Conservation (phyloP, 1,140 invertebrate genomes). For the Lamellibrachia luymesi region DNA sequence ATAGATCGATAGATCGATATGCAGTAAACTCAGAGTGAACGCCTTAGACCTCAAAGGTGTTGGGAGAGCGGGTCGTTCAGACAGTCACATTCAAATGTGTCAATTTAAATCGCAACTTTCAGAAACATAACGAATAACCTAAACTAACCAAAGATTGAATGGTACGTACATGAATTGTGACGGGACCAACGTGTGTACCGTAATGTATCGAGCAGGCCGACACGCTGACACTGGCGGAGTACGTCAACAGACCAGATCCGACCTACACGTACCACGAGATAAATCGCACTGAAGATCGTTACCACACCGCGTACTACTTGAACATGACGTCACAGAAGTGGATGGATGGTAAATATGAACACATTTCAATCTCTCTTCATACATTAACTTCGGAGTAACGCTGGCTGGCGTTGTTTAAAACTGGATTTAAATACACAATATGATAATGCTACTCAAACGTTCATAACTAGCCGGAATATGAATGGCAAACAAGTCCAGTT, state of each 20-base stretch:
- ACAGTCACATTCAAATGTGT: too few species aligned
- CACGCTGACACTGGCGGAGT: not conserved
- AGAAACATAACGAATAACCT: not conserved
- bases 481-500: too few species aligned
- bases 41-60: too few species aligned
- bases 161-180: not conserved
- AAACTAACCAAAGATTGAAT: not conserved
- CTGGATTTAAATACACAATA: not conserved
- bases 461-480: too few species aligned
- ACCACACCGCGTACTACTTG: not conserved
- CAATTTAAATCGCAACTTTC: too few species aligned
- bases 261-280: not conserved
- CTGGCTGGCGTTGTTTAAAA: too few species aligned
- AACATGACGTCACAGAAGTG: constrained; percentile 4
- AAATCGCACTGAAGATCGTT: not conserved
- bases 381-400: not conserved
- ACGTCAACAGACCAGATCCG: not conserved
- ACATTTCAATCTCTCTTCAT: not conserved
- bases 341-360: not conserved
- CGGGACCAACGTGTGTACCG: not conserved
- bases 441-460: not conserved
- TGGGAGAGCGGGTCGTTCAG: too few species aligned
- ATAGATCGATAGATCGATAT: too few species aligned
- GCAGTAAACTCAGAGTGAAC: too few species aligned
- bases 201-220: not conserved